Conservation (phyloP, 2,888 invertebrate genomes). For the Sinopyrophorus schimmeli region DNA sequence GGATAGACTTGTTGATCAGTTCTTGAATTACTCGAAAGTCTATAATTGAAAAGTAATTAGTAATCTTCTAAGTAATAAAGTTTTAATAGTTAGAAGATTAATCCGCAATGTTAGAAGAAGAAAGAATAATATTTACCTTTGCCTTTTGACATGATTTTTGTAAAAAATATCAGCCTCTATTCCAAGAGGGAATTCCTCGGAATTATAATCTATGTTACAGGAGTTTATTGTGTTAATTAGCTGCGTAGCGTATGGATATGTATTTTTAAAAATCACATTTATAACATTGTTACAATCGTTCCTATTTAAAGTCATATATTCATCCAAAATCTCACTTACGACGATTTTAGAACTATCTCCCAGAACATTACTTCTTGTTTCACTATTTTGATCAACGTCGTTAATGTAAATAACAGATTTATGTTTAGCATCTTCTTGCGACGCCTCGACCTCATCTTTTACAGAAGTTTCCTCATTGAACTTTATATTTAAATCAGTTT, state of each 20-base stretch:
- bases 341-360: conserved; percentile 36
- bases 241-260: conserved; percentile 50
- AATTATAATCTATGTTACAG: conserved; percentile 40
- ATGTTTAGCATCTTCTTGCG: conserved; percentile 42
- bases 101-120: background rate
- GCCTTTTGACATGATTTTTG: conserved; percentile 38
- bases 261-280: conserved; percentile 51
- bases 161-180: conserved; percentile 52
- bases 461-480: background rate
- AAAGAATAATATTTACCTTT: conserved; percentile 27
- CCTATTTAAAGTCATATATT: conserved; percentile 47
- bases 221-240: conserved; percentile 49
- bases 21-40: conserved; percentile 59
- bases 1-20: conserved; percentile 52
- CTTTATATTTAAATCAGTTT: conserved; percentile 53
- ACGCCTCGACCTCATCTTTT: background rate
- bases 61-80: background rate
- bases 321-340: conserved; percentile 49
- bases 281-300: conserved; percentile 47
- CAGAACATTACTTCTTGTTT: conserved; percentile 20
- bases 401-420: conserved; percentile 53
- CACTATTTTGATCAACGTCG: conserved; percentile 35
- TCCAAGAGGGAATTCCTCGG: conserved; percentile 53
- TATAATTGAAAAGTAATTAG: conserved; percentile 41
- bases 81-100: background rate